Evolutionary conservation across 2,888 invertebrate genomes (phyloP).

Genomic region (Melikaiella ostensackeni): DNA sequence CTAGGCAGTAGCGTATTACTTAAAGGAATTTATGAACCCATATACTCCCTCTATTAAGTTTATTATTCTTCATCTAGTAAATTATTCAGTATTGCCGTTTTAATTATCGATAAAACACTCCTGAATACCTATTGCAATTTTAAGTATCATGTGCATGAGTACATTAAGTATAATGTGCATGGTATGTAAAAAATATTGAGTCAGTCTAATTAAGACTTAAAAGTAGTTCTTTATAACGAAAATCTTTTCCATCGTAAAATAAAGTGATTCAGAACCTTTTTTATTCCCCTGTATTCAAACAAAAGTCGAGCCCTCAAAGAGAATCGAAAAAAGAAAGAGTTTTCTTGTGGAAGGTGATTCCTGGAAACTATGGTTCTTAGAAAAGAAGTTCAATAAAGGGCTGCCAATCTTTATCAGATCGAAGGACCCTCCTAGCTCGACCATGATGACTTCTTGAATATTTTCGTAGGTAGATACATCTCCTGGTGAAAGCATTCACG

Average conservation of each 20-base stretch:
- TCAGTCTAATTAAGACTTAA: too few relatives aligned
- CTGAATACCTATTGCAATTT: not conserved
- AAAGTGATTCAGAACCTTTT: not conserved
- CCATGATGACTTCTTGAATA: constrained; percentile 44
- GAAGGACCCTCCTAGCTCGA: constrained; percentile 49
- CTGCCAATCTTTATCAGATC: constrained; percentile 60
- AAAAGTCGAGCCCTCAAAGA: not conserved
- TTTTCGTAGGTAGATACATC: constrained; percentile 36
- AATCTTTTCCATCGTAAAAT: not conserved
- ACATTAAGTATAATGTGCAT: too few relatives aligned
- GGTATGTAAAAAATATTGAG: too few relatives aligned
- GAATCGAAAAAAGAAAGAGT: not conserved
- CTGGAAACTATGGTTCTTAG: constrained; percentile 29
- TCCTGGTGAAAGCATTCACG: constrained; percentile 34
- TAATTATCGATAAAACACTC: constrained; percentile 10
- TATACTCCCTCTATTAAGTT: not conserved
- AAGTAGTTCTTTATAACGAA: not conserved
- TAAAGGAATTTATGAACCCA: constrained; percentile 11
- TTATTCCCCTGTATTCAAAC: not conserved
- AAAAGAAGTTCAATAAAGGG: constrained; percentile 33
- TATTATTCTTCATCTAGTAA: not conserved
- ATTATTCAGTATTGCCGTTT: constrained; percentile 21
- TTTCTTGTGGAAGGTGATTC: constrained; percentile 8
- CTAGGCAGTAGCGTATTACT: constrained; percentile 17
- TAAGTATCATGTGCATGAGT: too few relatives aligned